Evolutionary conservation across 2,888 invertebrate species (phyloP).

Genomic region (Bedellia somnulentella): DNA sequence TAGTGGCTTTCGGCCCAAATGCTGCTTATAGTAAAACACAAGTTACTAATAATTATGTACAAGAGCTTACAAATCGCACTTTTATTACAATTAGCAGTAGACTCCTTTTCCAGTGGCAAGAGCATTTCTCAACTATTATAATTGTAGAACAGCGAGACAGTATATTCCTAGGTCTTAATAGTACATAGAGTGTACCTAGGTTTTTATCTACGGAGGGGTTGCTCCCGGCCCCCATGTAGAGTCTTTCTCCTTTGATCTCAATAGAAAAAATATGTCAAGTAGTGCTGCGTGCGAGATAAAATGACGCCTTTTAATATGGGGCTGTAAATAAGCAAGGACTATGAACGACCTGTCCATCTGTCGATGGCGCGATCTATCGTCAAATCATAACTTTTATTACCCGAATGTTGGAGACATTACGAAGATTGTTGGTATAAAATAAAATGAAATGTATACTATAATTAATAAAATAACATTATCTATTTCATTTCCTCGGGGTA

Average conservation of each 20-base stretch:
- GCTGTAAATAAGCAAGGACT: background rate
- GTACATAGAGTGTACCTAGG: slow-evolving; percentile 2
- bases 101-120: background rate
- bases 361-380: background rate
- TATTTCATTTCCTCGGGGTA: too few relatives aligned
- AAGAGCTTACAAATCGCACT: background rate
- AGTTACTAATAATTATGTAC: background rate
- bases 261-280: slow-evolving; percentile 4
- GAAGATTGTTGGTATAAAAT: background rate
- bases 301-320: background rate
- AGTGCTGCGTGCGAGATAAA: background rate
- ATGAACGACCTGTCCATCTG: background rate
- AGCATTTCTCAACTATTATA: background rate
- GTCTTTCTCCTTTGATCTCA: slow-evolving; percentile 1
- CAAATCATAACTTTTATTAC: background rate
- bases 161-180: background rate
- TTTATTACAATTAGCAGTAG: background rate
- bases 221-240: background rate
- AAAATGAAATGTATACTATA: too few relatives aligned
- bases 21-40: slow-evolving; percentile 5
- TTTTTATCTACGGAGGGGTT: slow-evolving; percentile 1
- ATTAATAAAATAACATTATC: too few relatives aligned
- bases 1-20: slow-evolving; percentile 2
- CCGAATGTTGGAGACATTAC: background rate
- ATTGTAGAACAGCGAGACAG: too few relatives aligned